Evolutionary conservation across 2,888 invertebrate species (phyloP).

Genomic region (Noctua fimbriata): DNA sequence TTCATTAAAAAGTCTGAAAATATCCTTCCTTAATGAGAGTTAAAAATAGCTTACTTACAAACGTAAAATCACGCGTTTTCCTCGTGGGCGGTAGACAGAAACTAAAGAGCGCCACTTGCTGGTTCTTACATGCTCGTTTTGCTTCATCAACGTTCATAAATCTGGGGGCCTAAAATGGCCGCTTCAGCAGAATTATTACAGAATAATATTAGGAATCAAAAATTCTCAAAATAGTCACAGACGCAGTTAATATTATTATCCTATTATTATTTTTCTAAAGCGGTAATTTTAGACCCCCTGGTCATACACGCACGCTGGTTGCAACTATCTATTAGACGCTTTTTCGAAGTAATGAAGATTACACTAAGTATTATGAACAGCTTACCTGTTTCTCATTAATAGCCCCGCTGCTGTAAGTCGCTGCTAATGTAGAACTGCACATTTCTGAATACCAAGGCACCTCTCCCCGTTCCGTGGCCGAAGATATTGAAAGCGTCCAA

Average conservation of each 20-base stretch:
- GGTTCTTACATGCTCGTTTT: background rate
- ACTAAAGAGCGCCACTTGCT: background rate
- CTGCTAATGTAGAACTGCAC: slow-evolving; percentile 99
- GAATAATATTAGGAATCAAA: too few species aligned
- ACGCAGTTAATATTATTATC: too few species aligned
- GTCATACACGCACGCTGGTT: background rate
- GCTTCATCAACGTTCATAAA: background rate
- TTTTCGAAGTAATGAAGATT: background rate
- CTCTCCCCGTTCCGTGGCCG: slow-evolving; percentile 97
- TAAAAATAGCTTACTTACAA: background rate
- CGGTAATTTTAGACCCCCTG: background rate
- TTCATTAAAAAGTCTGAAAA: slow-evolving; percentile 20
- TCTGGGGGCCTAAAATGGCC: background rate
- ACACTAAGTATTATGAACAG: background rate
- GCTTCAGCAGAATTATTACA: too few species aligned
- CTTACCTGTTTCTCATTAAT: slow-evolving; percentile 95
- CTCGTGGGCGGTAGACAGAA: too few species aligned
- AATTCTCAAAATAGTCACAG: too few species aligned
- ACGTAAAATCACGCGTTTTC: background rate
- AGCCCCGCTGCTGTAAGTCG: slow-evolving; percentile 99
- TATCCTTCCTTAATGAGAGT: background rate
- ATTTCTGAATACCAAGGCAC: slow-evolving; percentile 99
- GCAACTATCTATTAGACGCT: background rate
- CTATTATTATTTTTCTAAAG: background rate
- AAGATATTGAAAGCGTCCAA: slow-evolving; percentile 99